These are phyloP conservation scores for Miniopterus natalensis DNA, from an alignment of 2,113 vertebrate species.

Conservation along the genomic window DNA sequence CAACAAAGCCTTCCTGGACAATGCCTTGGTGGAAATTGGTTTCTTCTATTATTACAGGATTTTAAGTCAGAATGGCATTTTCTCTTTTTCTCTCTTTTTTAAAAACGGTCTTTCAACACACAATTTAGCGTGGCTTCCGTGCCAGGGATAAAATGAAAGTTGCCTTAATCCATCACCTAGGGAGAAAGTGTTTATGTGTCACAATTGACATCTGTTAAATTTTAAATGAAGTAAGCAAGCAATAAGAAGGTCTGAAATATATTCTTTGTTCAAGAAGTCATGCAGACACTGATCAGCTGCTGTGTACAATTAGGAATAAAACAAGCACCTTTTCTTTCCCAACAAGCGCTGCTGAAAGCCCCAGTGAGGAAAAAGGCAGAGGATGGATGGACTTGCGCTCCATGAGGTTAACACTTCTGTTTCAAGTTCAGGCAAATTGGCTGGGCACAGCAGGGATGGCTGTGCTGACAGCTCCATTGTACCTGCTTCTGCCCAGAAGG, in stretches of 20 bases:
- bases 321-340: constrained; percentile 1
- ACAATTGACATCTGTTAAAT: constrained; percentile 79
- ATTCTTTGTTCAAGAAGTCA: constrained; percentile 69
- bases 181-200: constrained; percentile 70
- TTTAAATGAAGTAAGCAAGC: constrained; percentile 74
- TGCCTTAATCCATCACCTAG: constrained; percentile 74
- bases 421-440: constrained; percentile 27
- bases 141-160: constrained; percentile 75
- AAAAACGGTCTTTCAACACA: constrained; percentile 63
- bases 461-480: neutral
- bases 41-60: constrained; percentile 56
- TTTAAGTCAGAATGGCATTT: constrained; percentile 61
- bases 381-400: neutral
- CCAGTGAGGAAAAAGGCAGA: neutral
- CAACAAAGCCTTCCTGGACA: constrained; percentile 62
- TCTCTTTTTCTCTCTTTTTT: neutral
- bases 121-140: constrained; percentile 43
- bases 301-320: constrained; percentile 70
- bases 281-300: constrained; percentile 75
- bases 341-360: constrained; percentile 45
- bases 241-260: constrained; percentile 63
- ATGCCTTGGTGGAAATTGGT: constrained; percentile 52
- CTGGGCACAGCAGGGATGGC: constrained; percentile 46
- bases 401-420: neutral
- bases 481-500: neutral